Percentiles rank a stretch among this genome's conserved stretches.
phyloP scores from a whole-genome alignment of 2,888 invertebrate genomes.

The Cantharis nigra region DNA sequence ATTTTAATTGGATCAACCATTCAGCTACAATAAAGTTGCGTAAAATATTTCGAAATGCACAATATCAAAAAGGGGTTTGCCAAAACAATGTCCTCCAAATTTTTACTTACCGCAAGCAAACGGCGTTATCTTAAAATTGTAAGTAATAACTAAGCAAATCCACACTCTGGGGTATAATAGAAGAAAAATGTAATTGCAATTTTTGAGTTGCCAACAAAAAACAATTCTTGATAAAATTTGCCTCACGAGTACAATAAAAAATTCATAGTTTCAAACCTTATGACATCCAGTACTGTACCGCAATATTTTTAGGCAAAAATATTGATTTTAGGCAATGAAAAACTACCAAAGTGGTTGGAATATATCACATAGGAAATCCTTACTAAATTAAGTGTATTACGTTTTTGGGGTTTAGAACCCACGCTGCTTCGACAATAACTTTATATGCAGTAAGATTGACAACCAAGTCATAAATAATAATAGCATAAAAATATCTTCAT shows the following conservation, averaged over 20 bases:
- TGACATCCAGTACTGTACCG: neutral
- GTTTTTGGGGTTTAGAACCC: no score
- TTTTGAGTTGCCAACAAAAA: neutral
- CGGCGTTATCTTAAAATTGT: neutral
- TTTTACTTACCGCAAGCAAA: neutral
- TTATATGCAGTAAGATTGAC: no score
- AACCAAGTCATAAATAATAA: no score
- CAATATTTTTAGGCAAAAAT: neutral
- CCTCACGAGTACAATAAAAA: neutral
- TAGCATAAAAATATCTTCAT: no score
- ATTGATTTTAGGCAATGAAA: no score
- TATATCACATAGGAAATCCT: no score
- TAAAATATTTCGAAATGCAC: neutral
- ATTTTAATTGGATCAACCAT: neutral
- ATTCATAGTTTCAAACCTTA: neutral
- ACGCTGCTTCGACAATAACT: no score
- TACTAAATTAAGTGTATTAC: no score
- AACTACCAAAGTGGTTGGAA: no score
- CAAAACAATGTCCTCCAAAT: neutral
- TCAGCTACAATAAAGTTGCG: neutral
- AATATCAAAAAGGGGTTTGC: neutral
- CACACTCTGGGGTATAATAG: neutral
- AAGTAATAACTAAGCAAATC: neutral
- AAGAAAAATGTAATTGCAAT: neutral
- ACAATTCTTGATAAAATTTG: neutral